Percentiles rank a stretch among this genome's conserved stretches.
phyloP scores from a whole-genome alignment of 2,113 vertebrate species.

The Acrocephalus arundinaceus region DNA sequence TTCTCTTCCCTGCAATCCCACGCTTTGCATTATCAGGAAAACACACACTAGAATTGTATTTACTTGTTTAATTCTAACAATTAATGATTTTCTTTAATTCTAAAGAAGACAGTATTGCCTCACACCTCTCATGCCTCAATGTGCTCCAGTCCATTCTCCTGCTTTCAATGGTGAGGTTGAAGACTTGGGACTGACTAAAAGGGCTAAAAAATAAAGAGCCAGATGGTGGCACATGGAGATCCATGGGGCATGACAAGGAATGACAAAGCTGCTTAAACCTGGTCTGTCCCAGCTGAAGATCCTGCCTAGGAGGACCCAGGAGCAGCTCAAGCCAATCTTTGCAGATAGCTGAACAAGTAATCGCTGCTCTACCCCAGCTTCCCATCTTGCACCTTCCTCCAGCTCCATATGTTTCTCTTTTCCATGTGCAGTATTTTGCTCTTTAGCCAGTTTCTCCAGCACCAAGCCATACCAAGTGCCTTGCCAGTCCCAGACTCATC shows the following conservation, averaged over 20 bases:
- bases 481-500: neutral
- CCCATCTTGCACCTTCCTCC: slow-evolving; percentile 20
- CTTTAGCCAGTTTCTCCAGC: neutral
- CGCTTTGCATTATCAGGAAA: neutral
- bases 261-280: neutral
- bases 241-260: neutral
- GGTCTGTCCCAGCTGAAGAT: neutral
- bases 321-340: neutral
- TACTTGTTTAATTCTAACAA: neutral
- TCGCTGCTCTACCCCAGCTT: neutral
- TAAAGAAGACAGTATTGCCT: neutral
- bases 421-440: neutral
- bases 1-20: neutral
- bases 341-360: neutral
- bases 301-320: neutral
- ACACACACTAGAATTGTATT: neutral
- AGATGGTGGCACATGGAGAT: neutral
- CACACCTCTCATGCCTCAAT: neutral
- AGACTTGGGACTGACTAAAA: neutral
- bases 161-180: neutral
- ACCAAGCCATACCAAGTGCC: neutral
- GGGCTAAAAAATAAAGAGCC: neutral
- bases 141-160: neutral
- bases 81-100: neutral
- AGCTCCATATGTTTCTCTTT: neutral